Percentiles rank a stretch among this genome's conserved stretches.
Conservation (phyloP, 2,797 vertebrate genomes). For the Cichlasoma orientale region DNA sequence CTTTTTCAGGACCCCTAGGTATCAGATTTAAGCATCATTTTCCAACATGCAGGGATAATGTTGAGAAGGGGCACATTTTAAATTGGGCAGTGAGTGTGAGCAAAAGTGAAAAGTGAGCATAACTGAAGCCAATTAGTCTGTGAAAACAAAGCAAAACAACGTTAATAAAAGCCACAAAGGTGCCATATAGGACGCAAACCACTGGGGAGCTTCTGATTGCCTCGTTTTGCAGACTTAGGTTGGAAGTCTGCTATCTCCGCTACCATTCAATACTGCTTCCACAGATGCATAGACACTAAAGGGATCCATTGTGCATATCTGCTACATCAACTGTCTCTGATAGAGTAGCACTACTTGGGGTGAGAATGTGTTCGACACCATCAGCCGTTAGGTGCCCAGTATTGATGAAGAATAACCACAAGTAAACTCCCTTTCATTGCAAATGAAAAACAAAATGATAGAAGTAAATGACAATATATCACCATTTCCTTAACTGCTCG, state of each 20-base stretch:
- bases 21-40: no score
- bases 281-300: not conserved
- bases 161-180: not conserved
- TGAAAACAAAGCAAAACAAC: not conserved
- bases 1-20: no score
- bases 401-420: not conserved
- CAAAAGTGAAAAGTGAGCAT: no score
- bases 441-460: not conserved
- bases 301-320: accelerated
- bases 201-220: not conserved
- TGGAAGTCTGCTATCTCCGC: not conserved
- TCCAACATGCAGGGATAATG: no score
- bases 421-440: not conserved
- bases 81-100: no score
- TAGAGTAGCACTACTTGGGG: not conserved
- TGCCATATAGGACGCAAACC: accelerated
- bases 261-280: not conserved
- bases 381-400: not conserved
- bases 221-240: not conserved
- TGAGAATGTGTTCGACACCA: not conserved
- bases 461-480: not conserved
- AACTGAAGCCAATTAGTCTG: not conserved
- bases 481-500: not conserved
- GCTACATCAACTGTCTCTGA: not conserved
- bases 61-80: no score